Evolutionary conservation across 2,797 vertebrate species (phyloP), one percentile per base, ranked within the genome.

Genomic region (Valencia hispanica): DNA sequence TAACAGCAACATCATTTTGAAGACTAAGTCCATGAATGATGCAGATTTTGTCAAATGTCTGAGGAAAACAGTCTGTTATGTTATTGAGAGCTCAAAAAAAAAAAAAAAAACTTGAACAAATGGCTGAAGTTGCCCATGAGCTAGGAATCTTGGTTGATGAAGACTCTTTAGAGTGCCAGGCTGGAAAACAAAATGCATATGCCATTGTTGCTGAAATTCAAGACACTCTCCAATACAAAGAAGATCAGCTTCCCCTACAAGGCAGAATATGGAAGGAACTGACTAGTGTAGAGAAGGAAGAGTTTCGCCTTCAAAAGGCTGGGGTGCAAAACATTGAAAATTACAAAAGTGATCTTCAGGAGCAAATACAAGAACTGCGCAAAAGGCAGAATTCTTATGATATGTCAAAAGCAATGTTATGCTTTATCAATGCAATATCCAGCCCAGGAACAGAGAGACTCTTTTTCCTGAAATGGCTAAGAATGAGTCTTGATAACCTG

Each of bases 401-500:
- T 0, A 92, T 93, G 0, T 87, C 94, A 7, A 10, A 59, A 0
- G 91, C 89, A 0, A 87, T 96, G 90, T 68, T 48, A 20, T 85
- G 86, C 36, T 97, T 97, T 78, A 84, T 96, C 1, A 27, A 0
- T 0, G 94, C 93, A 32, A 80, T 97, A 68, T 91, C 90, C 74
- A 77, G 68, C 47, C 72, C 90, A 17, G 70, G 0, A 0, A 41
- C 51, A 0, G 94, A 96, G 72, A 95, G 91, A 45, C 70, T 77
- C 3, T 96, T 89, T 63, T 97, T 97, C 73, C 79, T 97, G 34
- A 94, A 95, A 75, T 97, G 96, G 96, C 89, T 96, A 91, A 88
- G 92, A 75, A 94, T 96, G 73, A 93, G 94, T 2, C 88, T 97
- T 0, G 95, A 96, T 25, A 89, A 91, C 4, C 11, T 94, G 30